Evolutionary conservation across 2,113 vertebrate genomes (phyloP).

Genomic region (Charina bottae): DNA sequence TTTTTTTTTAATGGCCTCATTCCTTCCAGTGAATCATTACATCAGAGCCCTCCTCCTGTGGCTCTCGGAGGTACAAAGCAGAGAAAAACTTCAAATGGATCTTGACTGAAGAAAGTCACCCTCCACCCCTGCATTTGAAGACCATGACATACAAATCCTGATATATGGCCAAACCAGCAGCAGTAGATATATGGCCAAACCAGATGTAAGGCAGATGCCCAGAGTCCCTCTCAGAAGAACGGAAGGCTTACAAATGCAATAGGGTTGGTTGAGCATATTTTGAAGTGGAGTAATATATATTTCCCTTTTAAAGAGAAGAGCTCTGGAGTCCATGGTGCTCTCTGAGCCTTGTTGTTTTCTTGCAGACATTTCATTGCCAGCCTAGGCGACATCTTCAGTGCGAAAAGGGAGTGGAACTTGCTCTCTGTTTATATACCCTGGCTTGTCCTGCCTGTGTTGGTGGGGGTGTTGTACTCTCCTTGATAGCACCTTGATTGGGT

Average conservation of each 20-base stretch:
- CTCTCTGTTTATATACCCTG: too few relatives aligned
- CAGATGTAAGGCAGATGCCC: neutral
- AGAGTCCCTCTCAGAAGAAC: neutral
- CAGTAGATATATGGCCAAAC: neutral
- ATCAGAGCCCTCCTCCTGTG: neutral
- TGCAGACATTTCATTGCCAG: too few relatives aligned
- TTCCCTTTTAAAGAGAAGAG: neutral
- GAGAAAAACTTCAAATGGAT: neutral
- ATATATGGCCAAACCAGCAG: neutral
- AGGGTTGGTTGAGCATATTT: neutral
- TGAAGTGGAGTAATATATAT: neutral
- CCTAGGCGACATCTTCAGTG: too few relatives aligned
- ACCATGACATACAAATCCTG: neutral
- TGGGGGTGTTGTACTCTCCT: too few relatives aligned
- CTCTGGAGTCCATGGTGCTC: too few relatives aligned
- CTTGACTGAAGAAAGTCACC: neutral
- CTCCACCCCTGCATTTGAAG: neutral
- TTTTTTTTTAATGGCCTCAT: neutral
- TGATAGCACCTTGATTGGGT: too few relatives aligned
- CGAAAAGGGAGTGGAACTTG: too few relatives aligned
- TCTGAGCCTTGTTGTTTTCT: too few relatives aligned
- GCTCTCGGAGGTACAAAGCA: neutral
- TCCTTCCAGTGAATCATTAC: neutral
- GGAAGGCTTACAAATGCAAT: neutral
- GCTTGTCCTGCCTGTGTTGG: too few relatives aligned